Conservation (phyloP, 2,888 invertebrate genomes). For the Hemithea aestivaria region DNA sequence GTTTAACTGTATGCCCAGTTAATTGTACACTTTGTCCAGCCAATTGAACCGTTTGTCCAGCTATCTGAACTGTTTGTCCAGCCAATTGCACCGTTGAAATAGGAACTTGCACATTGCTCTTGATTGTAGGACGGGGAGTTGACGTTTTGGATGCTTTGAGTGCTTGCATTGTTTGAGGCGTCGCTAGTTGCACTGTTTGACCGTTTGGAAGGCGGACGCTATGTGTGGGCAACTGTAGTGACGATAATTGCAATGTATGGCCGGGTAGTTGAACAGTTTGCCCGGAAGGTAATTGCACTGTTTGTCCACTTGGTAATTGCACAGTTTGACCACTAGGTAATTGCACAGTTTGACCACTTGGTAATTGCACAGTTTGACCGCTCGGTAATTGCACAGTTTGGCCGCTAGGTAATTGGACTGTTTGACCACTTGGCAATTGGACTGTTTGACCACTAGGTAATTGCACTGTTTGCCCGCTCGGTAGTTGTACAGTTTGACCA, state of each 20-base stretch:
- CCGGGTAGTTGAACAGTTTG: conserved; percentile 29
- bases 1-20: conserved; percentile 69
- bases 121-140: conserved; percentile 37
- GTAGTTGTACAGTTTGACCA: too few species aligned
- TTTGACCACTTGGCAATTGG: too few species aligned
- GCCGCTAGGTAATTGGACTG: too few species aligned
- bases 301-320: conserved; percentile 48
- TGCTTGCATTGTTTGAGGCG: conserved; percentile 52
- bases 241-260: conserved; percentile 55
- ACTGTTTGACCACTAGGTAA: too few species aligned
- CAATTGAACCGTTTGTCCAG: conserved; percentile 61
- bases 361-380: conserved; percentile 54
- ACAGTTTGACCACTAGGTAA: conserved; percentile 55
- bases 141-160: conserved; percentile 47
- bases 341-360: conserved; percentile 62
- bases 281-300: conserved; percentile 48
- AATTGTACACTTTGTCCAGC: conserved; percentile 64
- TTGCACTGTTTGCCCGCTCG: too few species aligned
- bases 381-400: too few species aligned
- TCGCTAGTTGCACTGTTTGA: conserved; percentile 63
- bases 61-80: conserved; percentile 62
- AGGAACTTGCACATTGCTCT: conserved; percentile 50
- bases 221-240: conserved; percentile 57
- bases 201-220: conserved; percentile 64
- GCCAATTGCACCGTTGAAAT: conserved; percentile 58